Evolutionary conservation across 2,113 vertebrate species (phyloP), one percentile per base, ranked within the genome.

Genomic region (Sylvilagus bachmani): DNA sequence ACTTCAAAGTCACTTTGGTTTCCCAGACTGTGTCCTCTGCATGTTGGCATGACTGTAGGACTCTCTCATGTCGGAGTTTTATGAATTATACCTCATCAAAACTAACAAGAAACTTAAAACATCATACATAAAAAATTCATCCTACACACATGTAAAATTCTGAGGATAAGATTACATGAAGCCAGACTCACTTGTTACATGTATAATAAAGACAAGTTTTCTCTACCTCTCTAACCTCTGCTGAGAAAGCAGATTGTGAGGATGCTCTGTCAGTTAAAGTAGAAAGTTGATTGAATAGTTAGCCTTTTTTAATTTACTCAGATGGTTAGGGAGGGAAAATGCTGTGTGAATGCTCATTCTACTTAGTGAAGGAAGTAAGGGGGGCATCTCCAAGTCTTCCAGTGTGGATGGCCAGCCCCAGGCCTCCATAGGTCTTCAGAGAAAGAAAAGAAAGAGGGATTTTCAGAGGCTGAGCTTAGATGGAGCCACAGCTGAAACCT

Each of bases 81-180:
- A 6, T 31, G 36, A 55, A 6, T 38, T 38, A 38, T 5, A 38
- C 38, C 38, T 38, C 38, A 89, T 78, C 86, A 92, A 58, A 92
- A 53, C 70, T 64, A 82, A 24, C 58, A 74, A 90, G 64, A 85
- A 85, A 27, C 17, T 77, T 49, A 1, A 21, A 66, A 10, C 12
- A 89, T 90, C 61, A 81, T 70, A 75, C 75, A 88, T 93, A 94
- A 85, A 96, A 94, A 89, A 55, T 91, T 55, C 29, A 61, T 69
- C 31, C 61, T 62, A 27, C 2, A 78, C 29, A 80, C 31, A 61
- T 49, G 3, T 51, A 51, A 79, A 91, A 70, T 95, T 71, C 27
- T 85, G 17, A 31, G 44, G 31, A 78, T 31, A 64, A 49, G 85
- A 90, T 81, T 90, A 75, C 12, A 74, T 31, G 25, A 61, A 95